phyloP scores from a whole-genome alignment of 2,797 vertebrate genomes.

The Uromys caudimaculatus region DNA sequence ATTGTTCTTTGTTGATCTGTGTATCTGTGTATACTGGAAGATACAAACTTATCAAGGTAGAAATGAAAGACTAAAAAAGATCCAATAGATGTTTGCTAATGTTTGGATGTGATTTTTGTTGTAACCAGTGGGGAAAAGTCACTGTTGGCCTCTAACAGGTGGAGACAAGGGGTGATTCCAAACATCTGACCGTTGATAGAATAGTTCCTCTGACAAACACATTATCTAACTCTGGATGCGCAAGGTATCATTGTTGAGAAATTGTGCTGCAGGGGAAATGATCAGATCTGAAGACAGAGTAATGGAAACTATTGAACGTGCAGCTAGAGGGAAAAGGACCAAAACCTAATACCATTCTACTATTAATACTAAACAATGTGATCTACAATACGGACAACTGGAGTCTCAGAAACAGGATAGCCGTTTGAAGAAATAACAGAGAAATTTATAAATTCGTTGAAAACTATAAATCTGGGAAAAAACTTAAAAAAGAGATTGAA shows the following conservation, averaged over 20 bases:
- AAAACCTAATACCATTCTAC: neutral
- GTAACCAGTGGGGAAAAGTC: neutral
- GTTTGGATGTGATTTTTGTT: neutral
- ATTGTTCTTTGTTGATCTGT: neutral
- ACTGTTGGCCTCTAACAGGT: neutral
- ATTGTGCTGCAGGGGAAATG: neutral
- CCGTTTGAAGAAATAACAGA: neutral
- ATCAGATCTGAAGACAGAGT: slow-evolving; percentile 24
- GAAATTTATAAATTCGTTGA: slow-evolving; percentile 35
- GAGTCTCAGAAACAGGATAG: neutral
- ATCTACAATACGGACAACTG: neutral
- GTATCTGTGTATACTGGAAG: neutral
- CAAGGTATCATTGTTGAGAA: neutral
- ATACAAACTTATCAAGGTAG: neutral
- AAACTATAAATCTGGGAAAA: slow-evolving; percentile 23
- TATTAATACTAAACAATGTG: neutral
- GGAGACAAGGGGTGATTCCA: neutral
- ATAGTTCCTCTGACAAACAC: neutral
- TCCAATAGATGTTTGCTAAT: neutral
- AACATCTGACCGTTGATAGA: neutral
- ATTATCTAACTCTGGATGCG: neutral
- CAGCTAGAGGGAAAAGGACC: neutral
- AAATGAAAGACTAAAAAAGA: neutral
- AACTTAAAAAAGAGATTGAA: neutral
- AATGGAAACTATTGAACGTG: neutral